Evolutionary conservation across 1,140 invertebrate species (phyloP).

Genomic region (Venustaconcha ellipsiformis): DNA sequence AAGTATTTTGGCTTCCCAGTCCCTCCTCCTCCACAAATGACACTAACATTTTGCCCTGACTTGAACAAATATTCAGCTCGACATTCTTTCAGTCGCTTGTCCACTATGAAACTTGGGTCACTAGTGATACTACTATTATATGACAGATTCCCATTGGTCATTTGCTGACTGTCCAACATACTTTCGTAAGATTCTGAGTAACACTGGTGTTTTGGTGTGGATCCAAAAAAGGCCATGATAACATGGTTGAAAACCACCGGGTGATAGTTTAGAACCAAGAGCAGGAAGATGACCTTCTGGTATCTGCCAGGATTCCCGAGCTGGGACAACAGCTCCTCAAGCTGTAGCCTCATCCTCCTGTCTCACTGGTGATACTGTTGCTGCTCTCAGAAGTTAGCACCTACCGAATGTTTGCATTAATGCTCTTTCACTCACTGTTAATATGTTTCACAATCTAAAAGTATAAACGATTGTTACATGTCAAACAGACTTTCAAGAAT

Average conservation of each 20-base stretch:
- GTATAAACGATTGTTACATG: too few relatives aligned
- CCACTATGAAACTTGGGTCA: neutral
- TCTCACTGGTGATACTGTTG: too few relatives aligned
- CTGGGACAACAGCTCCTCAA: conserved; percentile 38
- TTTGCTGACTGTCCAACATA: neutral
- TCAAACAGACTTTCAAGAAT: too few relatives aligned
- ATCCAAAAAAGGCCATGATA: conserved; percentile 48
- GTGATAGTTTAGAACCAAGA: conserved; percentile 48
- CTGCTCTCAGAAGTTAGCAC: too few relatives aligned
- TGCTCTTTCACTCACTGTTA: too few relatives aligned
- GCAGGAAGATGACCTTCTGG: conserved; percentile 41
- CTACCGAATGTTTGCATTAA: too few relatives aligned
- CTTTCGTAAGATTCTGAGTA: conserved; percentile 9
- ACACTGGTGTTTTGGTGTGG: conserved; percentile 34
- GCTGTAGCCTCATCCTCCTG: conserved; percentile 31
- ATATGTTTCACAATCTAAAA: too few relatives aligned
- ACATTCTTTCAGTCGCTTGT: too few relatives aligned
- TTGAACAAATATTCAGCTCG: too few relatives aligned
- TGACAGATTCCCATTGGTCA: neutral
- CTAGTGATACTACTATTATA: neutral
- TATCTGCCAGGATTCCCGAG: conserved; percentile 52
- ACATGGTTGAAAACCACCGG: conserved; percentile 51
- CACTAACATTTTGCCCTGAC: too few relatives aligned
- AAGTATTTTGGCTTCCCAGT: conserved; percentile 9
- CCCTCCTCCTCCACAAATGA: too few relatives aligned